phyloP scores from a whole-genome alignment of 2,797 vertebrate genomes.

The Crax fasciolata region DNA sequence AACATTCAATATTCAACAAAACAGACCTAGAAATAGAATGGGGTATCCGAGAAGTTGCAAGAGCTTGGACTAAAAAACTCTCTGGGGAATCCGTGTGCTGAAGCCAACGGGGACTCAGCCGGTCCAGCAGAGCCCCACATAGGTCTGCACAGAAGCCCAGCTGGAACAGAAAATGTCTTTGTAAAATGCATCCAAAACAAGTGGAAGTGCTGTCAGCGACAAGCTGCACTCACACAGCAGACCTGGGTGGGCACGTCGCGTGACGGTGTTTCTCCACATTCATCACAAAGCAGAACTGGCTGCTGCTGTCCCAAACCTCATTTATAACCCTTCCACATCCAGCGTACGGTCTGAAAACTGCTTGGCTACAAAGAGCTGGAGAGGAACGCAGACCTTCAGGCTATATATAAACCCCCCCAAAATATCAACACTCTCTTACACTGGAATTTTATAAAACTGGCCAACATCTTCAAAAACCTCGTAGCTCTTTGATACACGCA shows the following conservation, averaged over 20 bases:
- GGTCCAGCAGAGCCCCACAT: too few relatives aligned
- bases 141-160: background rate
- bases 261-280: rapidly evolving
- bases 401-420: background rate
- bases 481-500: background rate
- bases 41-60: background rate
- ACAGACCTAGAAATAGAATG: background rate
- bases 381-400: background rate
- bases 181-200: rapidly evolving
- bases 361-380: background rate
- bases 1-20: background rate
- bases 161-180: background rate
- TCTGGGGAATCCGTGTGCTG: background rate
- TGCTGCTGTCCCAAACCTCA: background rate
- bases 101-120: background rate
- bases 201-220: too few relatives aligned
- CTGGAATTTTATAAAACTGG: background rate
- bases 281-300: background rate
- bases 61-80: background rate
- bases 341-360: background rate
- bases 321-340: background rate
- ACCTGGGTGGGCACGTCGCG: rapidly evolving
- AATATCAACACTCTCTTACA: background rate
- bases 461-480: background rate
- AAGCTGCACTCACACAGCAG: background rate